phyloP scores from a whole-genome alignment of 2,797 vertebrate species.

The Typhlichthys subterraneus region DNA sequence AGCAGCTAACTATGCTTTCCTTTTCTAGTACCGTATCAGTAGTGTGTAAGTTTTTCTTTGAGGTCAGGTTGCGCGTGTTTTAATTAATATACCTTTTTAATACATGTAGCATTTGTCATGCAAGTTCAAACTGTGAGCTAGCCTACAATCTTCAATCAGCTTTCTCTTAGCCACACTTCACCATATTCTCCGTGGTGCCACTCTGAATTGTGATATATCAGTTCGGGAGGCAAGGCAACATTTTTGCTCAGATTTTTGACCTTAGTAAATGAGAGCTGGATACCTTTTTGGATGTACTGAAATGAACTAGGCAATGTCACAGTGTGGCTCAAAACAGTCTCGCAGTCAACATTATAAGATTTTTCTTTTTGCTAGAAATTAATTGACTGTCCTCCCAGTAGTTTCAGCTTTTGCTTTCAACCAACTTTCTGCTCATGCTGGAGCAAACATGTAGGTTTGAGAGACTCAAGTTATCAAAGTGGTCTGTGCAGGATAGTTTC shows the following conservation, averaged over 20 bases:
- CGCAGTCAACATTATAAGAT: no score
- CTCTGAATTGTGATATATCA: constrained; percentile 38
- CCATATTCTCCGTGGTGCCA: constrained; percentile 23
- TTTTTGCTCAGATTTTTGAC: constrained; percentile 2
- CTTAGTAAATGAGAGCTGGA: constrained; percentile 45
- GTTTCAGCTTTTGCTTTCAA: not conserved
- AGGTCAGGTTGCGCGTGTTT: no score
- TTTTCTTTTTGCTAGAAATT: no score
- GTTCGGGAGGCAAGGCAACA: constrained; percentile 32
- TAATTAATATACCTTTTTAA: no score
- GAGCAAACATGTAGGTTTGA: constrained; percentile 34
- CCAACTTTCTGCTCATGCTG: constrained; percentile 32
- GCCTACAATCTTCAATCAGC: no score
- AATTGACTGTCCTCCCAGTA: constrained; percentile 2
- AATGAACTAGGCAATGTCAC: constrained; percentile 17
- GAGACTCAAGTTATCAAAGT: constrained; percentile 5
- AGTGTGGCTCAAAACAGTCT: no score
- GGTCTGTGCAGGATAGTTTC: constrained; percentile 13
- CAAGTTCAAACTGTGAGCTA: no score
- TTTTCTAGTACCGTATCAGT: no score
- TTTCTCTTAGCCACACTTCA: constrained; percentile 7
- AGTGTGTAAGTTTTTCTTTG: no score
- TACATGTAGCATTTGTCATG: no score
- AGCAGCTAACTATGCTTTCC: no score
- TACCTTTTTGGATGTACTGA: constrained; percentile 20